phyloP scores from a whole-genome alignment of 1,140 invertebrate genomes.

The Drosophila arawakana region DNA sequence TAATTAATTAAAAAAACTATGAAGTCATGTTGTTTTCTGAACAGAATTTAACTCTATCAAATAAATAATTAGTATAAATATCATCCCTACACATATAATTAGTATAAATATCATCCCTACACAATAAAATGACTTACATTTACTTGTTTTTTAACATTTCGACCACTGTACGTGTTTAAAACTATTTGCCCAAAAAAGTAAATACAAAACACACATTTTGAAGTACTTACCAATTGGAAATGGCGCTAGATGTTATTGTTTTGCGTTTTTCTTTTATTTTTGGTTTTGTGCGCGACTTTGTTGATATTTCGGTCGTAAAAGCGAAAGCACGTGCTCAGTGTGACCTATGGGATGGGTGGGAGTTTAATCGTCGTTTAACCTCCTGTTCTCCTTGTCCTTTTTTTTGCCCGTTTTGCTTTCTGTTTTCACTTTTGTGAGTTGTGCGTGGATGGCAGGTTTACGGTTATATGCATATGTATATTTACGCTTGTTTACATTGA shows the following conservation, averaged over 20 bases:
- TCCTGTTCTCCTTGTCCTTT: conserved; percentile 26
- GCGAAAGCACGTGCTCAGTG: conserved; percentile 61
- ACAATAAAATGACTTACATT: conserved; percentile 7
- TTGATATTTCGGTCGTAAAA: conserved; percentile 58
- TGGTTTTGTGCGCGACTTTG: conserved; percentile 38
- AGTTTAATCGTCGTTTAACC: conserved; percentile 3
- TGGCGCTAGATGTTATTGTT: conserved; percentile 28
- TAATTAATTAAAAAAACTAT: no score
- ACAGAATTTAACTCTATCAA: no score
- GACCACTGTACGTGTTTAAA: conserved; percentile 50
- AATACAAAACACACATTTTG: conserved; percentile 45
- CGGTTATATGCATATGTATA: neutral
- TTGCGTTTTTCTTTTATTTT: conserved; percentile 17
- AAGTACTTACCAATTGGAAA: conserved; percentile 64
- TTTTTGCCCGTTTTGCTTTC: neutral
- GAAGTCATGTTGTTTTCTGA: no score
- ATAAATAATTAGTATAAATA: no score
- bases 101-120: no score
- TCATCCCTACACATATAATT: neutral
- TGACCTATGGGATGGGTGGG: conserved; percentile 33
- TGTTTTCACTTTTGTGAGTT: conserved; percentile 26
- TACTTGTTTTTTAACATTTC: neutral
- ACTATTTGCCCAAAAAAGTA: conserved; percentile 56
- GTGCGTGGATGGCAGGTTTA: conserved; percentile 4
- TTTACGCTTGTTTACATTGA: conserved; percentile 25